These are phyloP conservation scores for Eutrigla gurnardus DNA, from an alignment of 2,797 vertebrate genomes.

Conservation along the genomic window DNA sequence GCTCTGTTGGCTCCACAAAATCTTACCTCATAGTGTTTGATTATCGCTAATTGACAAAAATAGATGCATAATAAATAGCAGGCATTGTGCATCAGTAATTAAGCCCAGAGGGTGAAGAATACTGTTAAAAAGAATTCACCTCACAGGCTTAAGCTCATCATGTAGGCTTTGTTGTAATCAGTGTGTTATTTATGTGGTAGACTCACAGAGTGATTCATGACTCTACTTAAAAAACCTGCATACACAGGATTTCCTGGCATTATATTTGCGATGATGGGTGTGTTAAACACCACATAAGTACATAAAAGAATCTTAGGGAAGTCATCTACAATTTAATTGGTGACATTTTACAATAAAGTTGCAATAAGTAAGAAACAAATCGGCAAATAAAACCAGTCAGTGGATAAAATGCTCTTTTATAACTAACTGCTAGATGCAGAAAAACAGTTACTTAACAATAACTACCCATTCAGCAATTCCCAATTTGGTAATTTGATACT, in stretches of 20 bases:
- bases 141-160: constrained; percentile 21
- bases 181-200: constrained; percentile 26
- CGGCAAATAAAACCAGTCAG: background rate
- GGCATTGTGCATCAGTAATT: constrained; percentile 38
- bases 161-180: constrained; percentile 33
- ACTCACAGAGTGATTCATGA: constrained; percentile 24
- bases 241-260: constrained; percentile 17
- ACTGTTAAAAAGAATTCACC: constrained; percentile 36
- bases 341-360: background rate
- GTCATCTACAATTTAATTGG: background rate
- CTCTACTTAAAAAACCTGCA: constrained; percentile 8
- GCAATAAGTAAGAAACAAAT: background rate
- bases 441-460: background rate
- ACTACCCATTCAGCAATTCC: too few species aligned
- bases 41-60: constrained; percentile 55
- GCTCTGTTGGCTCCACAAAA: constrained; percentile 46
- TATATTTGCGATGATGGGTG: constrained; percentile 7
- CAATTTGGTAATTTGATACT: too few species aligned
- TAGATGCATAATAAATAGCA: constrained; percentile 43
- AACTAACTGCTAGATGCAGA: background rate
- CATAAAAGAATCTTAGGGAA: background rate
- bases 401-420: background rate
- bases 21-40: constrained; percentile 42
- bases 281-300: constrained; percentile 12
- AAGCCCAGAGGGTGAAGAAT: constrained; percentile 33